A percentile compares a stretch with the other conserved stretches of the same genome.
Conservation (phyloP, 2,797 vertebrate genomes). For the Danio choprae region DNA sequence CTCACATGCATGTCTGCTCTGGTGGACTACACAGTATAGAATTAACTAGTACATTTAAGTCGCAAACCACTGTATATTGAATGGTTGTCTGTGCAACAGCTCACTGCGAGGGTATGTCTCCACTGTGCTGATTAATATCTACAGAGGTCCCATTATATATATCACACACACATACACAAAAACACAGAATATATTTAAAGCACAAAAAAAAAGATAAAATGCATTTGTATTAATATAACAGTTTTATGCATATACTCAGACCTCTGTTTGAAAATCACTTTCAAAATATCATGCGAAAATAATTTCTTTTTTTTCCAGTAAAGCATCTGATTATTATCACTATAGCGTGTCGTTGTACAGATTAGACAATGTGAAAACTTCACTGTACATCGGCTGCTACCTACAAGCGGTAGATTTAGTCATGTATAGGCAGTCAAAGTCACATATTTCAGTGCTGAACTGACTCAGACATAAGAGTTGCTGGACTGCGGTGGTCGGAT, state of each 20-base stretch:
- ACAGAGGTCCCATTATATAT: slow-evolving; percentile 44
- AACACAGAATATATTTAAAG: slow-evolving; percentile 40
- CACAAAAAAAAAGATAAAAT: slow-evolving; percentile 37
- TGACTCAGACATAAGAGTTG: slow-evolving; percentile 50
- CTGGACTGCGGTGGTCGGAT: slow-evolving; percentile 36
- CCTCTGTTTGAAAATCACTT: slow-evolving; percentile 41
- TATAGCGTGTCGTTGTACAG: slow-evolving; percentile 27
- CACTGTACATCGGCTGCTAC: slow-evolving; percentile 46
- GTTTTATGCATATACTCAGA: slow-evolving; percentile 40
- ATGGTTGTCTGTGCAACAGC: slow-evolving; percentile 47
- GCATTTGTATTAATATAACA: slow-evolving; percentile 41
- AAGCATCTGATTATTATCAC: slow-evolving; percentile 25
- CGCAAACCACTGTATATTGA: slow-evolving; percentile 68
- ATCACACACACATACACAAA: slow-evolving; percentile 27
- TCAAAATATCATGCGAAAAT: slow-evolving; percentile 36
- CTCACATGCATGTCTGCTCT: slow-evolving; percentile 65
- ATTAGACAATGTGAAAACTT: slow-evolving; percentile 49
- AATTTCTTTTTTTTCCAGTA: slow-evolving; percentile 7
- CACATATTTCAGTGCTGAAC: slow-evolving; percentile 65
- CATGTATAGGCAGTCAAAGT: slow-evolving; percentile 35
- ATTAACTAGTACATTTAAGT: slow-evolving; percentile 67
- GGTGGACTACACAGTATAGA: slow-evolving; percentile 56
- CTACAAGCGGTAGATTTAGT: slow-evolving; percentile 40
- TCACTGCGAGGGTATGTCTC: slow-evolving; percentile 54
- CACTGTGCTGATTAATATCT: slow-evolving; percentile 54